phyloP scores from a whole-genome alignment of 1,140 invertebrate species.

The Dermatophagoides farinae region DNA sequence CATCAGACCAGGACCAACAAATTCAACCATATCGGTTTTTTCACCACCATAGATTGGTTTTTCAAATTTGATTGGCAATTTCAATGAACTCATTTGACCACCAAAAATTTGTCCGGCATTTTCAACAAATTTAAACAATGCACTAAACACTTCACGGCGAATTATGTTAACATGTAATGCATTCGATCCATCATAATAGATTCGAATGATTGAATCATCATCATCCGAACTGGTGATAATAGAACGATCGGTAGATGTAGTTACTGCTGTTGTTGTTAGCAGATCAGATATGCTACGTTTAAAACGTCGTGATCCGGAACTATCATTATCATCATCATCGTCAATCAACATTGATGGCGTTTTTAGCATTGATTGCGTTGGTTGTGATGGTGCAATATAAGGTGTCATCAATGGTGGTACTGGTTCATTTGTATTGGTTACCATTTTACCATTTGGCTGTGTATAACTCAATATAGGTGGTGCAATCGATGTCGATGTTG shows the following conservation, averaged over 20 bases:
- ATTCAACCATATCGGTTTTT: constrained; percentile 30
- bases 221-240: neutral
- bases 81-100: neutral
- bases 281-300: neutral
- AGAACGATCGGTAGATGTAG: neutral
- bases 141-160: constrained; percentile 7
- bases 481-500: no score
- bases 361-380: neutral
- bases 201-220: constrained; percentile 11
- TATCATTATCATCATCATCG: no score
- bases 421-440: neutral
- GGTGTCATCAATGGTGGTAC: neutral
- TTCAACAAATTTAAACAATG: constrained; percentile 9
- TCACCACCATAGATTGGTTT: constrained; percentile 61
- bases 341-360: neutral
- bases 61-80: constrained; percentile 35
- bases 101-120: neutral
- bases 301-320: neutral
- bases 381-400: neutral
- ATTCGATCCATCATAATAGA: constrained; percentile 13
- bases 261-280: neutral
- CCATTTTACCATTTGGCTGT: neutral
- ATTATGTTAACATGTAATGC: constrained; percentile 12
- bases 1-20: constrained; percentile 80
- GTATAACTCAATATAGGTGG: neutral